A percentile compares a stretch with the other conserved stretches of the same genome.
Evolutionary conservation across 2,888 invertebrate genomes (phyloP).

Genomic region (Drosophila meridiana): DNA sequence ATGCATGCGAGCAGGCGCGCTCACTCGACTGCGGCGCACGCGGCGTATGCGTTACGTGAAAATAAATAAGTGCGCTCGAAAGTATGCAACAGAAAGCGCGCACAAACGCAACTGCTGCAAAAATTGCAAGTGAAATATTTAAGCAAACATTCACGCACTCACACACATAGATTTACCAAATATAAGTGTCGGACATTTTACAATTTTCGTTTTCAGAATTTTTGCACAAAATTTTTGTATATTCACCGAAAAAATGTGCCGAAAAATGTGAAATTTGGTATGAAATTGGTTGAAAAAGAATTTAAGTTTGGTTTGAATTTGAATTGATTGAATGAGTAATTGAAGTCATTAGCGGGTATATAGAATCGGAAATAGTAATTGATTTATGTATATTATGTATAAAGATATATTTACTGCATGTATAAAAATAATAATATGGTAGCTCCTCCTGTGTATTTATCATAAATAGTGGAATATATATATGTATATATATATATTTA

Average conservation of each 20-base stretch:
- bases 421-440: too few species aligned
- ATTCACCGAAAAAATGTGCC: not conserved
- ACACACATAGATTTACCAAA: not conserved
- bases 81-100: conserved; percentile 49
- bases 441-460: too few species aligned
- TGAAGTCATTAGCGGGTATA: not conserved
- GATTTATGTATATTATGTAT: not conserved
- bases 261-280: not conserved
- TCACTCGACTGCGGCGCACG: conserved; percentile 9
- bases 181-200: conserved; percentile 8
- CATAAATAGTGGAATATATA: too few species aligned
- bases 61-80: conserved; percentile 65
- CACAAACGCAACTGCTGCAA: conserved; percentile 24
- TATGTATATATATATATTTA: too few species aligned
- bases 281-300: not conserved
- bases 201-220: conserved; percentile 1
- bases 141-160: conserved; percentile 11
- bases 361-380: not conserved
- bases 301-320: not conserved
- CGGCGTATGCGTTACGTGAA: conserved; percentile 58
- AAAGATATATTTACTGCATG: not conserved
- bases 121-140: conserved; percentile 34
- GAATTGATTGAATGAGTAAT: not conserved
- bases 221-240: conserved; percentile 2
- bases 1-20: not conserved